These are phyloP conservation scores for Drosophila tanythrix DNA, from an alignment of 2,888 invertebrate genomes.

Conservation along the genomic window DNA sequence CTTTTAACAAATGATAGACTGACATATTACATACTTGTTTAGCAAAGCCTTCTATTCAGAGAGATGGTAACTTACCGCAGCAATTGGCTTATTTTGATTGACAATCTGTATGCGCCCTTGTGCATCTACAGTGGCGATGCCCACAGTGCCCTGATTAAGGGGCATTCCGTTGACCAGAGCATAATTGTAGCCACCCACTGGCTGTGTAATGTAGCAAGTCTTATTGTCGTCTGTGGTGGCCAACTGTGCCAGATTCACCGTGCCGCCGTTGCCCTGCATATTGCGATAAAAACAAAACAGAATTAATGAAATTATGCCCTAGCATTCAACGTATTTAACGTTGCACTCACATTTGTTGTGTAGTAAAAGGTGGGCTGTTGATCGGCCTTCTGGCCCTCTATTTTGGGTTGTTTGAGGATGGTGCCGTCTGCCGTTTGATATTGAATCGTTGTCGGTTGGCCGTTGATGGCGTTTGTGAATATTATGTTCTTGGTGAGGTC, in stretches of 20 bases:
- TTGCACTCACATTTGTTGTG: conserved; percentile 83
- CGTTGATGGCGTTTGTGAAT: conserved; percentile 88
- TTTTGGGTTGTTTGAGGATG: conserved; percentile 87
- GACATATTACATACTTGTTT: background rate
- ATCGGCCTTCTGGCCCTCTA: conserved; percentile 86
- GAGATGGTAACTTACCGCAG: conserved; percentile 73
- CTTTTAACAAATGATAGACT: background rate
- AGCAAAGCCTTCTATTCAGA: background rate
- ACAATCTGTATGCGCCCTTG: conserved; percentile 85
- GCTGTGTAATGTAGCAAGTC: conserved; percentile 91
- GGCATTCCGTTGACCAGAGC: conserved; percentile 95
- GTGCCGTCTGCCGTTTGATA: conserved; percentile 89
- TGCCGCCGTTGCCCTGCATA: conserved; percentile 86
- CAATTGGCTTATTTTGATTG: conserved; percentile 84
- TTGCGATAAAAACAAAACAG: background rate
- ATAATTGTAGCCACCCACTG: conserved; percentile 90
- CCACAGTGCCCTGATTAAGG: conserved; percentile 87
- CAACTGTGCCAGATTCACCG: conserved; percentile 90
- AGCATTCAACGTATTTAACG: background rate
- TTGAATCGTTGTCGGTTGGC: conserved; percentile 88
- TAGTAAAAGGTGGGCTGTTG: conserved; percentile 90
- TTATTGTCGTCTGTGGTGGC: conserved; percentile 87
- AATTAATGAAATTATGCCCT: background rate
- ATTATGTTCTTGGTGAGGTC: conserved; percentile 85
- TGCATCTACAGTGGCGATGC: conserved; percentile 84